These are phyloP conservation scores for Acleris cristana DNA, from an alignment of 2,888 invertebrate genomes.

Conservation along the genomic window DNA sequence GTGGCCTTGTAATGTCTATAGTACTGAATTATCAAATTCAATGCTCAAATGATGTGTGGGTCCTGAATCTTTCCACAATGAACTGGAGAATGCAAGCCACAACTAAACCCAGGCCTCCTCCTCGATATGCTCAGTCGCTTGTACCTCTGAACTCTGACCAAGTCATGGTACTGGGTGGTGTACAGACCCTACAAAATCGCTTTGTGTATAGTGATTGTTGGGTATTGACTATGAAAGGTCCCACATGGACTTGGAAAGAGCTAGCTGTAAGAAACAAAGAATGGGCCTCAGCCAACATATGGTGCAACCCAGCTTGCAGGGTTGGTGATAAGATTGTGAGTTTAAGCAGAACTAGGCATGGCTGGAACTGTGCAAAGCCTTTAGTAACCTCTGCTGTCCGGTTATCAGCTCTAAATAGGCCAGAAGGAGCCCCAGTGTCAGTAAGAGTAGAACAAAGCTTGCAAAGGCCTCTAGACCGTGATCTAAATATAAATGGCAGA, in stretches of 20 bases:
- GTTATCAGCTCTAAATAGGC: constrained; percentile 68
- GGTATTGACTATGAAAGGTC: constrained; percentile 91
- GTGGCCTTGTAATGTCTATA: constrained; percentile 85
- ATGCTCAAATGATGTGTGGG: constrained; percentile 94
- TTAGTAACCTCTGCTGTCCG: constrained; percentile 83
- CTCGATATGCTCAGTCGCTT: constrained; percentile 97
- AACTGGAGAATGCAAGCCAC: constrained; percentile 91
- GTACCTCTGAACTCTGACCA: constrained; percentile 90
- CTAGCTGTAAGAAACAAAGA: constrained; percentile 90
- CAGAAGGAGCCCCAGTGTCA: constrained; percentile 75
- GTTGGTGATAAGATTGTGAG: constrained; percentile 91
- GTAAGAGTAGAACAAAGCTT: constrained; percentile 78
- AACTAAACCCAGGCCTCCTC: constrained; percentile 87
- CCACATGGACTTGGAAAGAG: constrained; percentile 89
- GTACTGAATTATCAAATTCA: constrained; percentile 75
- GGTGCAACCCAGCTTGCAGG: constrained; percentile 96
- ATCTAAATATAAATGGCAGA: constrained; percentile 89
- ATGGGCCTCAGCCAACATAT: constrained; percentile 93
- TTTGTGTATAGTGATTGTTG: constrained; percentile 94
- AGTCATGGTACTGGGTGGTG: constrained; percentile 92
- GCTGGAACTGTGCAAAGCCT: constrained; percentile 79
- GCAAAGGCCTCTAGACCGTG: constrained; percentile 83
- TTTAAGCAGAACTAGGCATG: constrained; percentile 85
- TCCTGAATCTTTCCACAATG: constrained; percentile 89
- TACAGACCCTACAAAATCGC: constrained; percentile 91